phyloP scores from a whole-genome alignment of 2,113 vertebrate genomes.

The Elanoides forficatus region DNA sequence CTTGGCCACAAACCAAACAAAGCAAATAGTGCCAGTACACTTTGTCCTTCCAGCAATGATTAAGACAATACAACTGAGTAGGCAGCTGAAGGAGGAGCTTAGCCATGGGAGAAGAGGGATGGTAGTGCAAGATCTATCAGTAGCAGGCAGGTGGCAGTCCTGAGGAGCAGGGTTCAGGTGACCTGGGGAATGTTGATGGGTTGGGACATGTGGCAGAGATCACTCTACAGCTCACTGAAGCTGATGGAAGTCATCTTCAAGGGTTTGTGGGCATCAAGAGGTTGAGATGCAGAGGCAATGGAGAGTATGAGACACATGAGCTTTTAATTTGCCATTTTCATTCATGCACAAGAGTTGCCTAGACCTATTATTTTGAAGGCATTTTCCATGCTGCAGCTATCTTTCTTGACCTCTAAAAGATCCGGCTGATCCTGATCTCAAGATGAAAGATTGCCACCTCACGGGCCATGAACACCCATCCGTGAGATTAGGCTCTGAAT shows the following conservation, averaged over 20 bases:
- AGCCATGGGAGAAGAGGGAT: neutral
- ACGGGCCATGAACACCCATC: constrained; percentile 17
- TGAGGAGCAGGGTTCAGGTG: neutral
- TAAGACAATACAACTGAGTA: neutral
- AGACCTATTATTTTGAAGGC: constrained; percentile 2
- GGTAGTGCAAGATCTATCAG: neutral
- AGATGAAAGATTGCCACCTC: constrained; percentile 64
- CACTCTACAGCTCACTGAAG: neutral
- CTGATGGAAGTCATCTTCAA: neutral
- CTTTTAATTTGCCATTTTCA: neutral
- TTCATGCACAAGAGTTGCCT: neutral
- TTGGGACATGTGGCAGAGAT: neutral
- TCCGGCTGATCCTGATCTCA: constrained; percentile 32
- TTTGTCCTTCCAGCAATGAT: constrained; percentile 10
- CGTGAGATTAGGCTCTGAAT: constrained; percentile 61
- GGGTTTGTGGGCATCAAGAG: neutral
- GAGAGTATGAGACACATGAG: accelerated
- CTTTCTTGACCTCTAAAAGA: constrained; percentile 45
- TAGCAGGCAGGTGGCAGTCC: neutral
- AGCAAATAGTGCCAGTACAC: neutral
- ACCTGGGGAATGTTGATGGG: neutral
- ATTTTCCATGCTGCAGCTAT: constrained; percentile 15
- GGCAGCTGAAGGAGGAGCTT: constrained; percentile 44
- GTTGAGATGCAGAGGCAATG: neutral
- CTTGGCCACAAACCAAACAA: neutral